Evolutionary conservation across 2,113 vertebrate species (phyloP), one percentile per base, ranked within the genome.

Genomic region (Corvus cornix): DNA sequence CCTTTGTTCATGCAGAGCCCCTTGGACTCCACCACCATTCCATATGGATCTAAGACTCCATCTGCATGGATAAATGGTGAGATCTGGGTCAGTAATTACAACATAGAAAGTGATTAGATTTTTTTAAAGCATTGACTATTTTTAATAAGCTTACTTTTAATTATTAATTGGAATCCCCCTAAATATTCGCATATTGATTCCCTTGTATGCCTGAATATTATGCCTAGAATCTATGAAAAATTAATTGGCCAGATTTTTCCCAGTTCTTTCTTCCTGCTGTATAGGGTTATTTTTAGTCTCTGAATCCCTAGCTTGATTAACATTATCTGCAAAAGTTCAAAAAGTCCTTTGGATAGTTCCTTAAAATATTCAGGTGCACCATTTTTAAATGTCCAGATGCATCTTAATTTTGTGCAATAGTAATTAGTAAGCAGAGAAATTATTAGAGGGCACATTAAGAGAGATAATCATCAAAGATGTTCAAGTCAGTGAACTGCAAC

Each of bases 61-160:
- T 76, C 27, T 13, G 4, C 37, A 28, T 30, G 16, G 49, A 43
- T 80, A 69, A 90, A 68, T 80, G 37, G 28, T 83, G 48, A 79
- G 78, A 94, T 77, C 59, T 91, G 33, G 55, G 67, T 90, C 72
- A 95, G 81, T 94, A 96, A 96, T 83, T 88, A 70, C 70, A 91
- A 59, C 31, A 66, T 4, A 83, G 46, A 67, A 91, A 90, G 7
- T 39, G 18, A 85, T 80, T 70, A 63, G 21, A 24, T 67, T 94
- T 77, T 96, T 93, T 67, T n/a, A 16, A 72, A 93, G 2, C 33
- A 53, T 64, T 86, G 44, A 63, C 22, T 81, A 46, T 83, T 90
- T 96, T 95, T 91, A 95, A 80, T 92, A 92, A 88, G 46, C 51
- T 93, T 77, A 60, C 52, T 86, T 91, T 95, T 94, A 94, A 93